Conservation (phyloP, 2,888 invertebrate genomes). For the Drosophila leonis region DNA sequence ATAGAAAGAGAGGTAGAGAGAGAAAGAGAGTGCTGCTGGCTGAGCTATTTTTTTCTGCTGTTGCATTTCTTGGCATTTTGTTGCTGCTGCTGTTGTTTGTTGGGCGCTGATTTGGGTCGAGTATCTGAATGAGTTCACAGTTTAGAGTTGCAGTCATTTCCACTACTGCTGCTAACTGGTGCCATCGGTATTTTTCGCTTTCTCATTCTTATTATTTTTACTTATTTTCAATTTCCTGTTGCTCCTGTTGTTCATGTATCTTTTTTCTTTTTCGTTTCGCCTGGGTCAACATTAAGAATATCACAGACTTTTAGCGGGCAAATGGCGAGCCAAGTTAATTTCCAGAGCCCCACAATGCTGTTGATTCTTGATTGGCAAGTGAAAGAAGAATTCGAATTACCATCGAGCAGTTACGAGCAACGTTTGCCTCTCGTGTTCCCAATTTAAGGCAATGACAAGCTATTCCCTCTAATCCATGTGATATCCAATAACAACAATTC, state of each 20-base stretch:
- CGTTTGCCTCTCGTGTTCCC: slow-evolving; percentile 29
- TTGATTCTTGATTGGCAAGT: slow-evolving; percentile 37
- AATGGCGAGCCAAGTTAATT: slow-evolving; percentile 39
- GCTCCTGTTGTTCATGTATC: slow-evolving; percentile 15
- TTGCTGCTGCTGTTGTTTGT: slow-evolving; percentile 35
- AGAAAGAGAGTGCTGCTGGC: slow-evolving; percentile 10
- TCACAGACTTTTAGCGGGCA: slow-evolving; percentile 14
- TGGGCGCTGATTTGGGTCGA: slow-evolving; percentile 70
- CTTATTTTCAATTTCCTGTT: slow-evolving; percentile 31
- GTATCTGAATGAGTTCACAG: slow-evolving; percentile 64
- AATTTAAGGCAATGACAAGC: slow-evolving; percentile 45
- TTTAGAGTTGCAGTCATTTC: slow-evolving; percentile 35
- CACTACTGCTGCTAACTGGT: slow-evolving; percentile 29
- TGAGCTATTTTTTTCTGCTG: slow-evolving; percentile 33
- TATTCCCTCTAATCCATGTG: slow-evolving; percentile 25
- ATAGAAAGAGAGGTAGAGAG: neutral
- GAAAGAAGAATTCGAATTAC: slow-evolving; percentile 26
- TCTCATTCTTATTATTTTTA: slow-evolving; percentile 32
- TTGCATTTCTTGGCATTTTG: slow-evolving; percentile 58
- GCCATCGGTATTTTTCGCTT: slow-evolving; percentile 32
- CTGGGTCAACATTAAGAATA: slow-evolving; percentile 57
- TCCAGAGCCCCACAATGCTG: slow-evolving; percentile 31
- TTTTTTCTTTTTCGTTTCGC: slow-evolving; percentile 11
- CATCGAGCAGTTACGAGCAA: slow-evolving; percentile 31
- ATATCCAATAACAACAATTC: slow-evolving; percentile 8